These are phyloP conservation scores for Mythimna vitellina DNA, from an alignment of 2,888 invertebrate species.

Conservation along the genomic window DNA sequence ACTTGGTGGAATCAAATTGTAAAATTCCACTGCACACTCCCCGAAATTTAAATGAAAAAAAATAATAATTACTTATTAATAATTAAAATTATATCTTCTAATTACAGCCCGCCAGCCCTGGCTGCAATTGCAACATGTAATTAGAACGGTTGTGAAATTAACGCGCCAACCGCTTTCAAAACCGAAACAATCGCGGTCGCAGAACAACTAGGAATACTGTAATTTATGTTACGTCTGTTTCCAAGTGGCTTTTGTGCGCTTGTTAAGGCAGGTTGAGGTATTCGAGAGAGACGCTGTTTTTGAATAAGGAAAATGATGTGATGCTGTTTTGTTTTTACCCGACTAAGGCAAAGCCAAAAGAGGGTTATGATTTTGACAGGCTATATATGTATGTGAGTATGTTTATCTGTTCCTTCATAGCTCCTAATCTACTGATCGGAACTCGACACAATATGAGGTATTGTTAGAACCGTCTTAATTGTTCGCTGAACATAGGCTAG, in stretches of 20 bases:
- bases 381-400: too few species aligned
- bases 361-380: too few species aligned
- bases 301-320: background rate
- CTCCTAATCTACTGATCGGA: too few species aligned
- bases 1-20: too few species aligned
- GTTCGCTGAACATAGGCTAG: too few species aligned
- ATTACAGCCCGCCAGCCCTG: constrained; percentile 42
- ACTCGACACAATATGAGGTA: too few species aligned
- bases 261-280: constrained; percentile 26
- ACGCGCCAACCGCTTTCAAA: constrained; percentile 65
- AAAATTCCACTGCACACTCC: too few species aligned
- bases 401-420: too few species aligned
- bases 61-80: too few species aligned
- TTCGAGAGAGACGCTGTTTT: constrained; percentile 12
- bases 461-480: too few species aligned
- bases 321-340: constrained; percentile 17
- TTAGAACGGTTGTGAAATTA: constrained; percentile 64
- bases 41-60: too few species aligned
- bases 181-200: constrained; percentile 56
- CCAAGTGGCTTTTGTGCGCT: constrained; percentile 43
- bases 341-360: too few species aligned
- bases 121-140: constrained; percentile 56
- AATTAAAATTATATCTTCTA: constrained; percentile 10
- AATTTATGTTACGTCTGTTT: constrained; percentile 54
- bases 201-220: constrained; percentile 51